Conservation (phyloP, 1,140 invertebrate species). For the Dryas iulia region DNA sequence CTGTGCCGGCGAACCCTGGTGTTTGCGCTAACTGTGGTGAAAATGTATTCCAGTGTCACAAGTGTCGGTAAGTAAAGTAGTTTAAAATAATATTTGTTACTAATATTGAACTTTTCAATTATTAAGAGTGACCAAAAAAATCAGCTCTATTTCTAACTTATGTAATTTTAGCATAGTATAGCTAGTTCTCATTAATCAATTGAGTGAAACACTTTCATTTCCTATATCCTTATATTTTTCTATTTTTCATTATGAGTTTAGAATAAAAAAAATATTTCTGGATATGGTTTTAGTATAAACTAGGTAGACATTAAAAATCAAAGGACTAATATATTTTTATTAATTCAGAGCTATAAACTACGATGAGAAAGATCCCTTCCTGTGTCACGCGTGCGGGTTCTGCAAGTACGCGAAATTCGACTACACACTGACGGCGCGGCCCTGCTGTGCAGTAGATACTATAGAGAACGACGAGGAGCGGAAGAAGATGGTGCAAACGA, state of each 20-base stretch:
- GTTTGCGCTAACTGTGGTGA: constrained; percentile 99
- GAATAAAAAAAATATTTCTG: too few relatives aligned
- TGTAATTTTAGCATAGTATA: too few relatives aligned
- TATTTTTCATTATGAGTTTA: too few relatives aligned
- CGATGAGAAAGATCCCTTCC: constrained; percentile 99
- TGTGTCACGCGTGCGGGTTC: constrained; percentile 99
- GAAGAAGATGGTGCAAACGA: constrained; percentile 95
- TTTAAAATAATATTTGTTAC: too few relatives aligned
- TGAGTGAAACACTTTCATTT: too few relatives aligned
- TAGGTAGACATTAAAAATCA: too few relatives aligned
- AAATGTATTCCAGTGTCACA: constrained; percentile 99
- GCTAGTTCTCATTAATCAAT: too few relatives aligned
- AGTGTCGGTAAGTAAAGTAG: constrained; percentile 87
- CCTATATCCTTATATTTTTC: too few relatives aligned
- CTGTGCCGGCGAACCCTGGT: constrained; percentile 97
- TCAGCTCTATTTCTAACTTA: too few relatives aligned
- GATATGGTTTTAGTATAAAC: too few relatives aligned
- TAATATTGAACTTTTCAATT: too few relatives aligned
- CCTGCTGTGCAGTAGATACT: constrained; percentile 97
- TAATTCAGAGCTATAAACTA: constrained; percentile 93
- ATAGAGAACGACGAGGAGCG: constrained; percentile 98
- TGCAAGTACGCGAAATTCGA: constrained; percentile 99
- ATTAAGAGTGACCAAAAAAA: too few relatives aligned
- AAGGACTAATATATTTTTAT: constrained; percentile 6
- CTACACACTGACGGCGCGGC: constrained; percentile 93